Percentiles rank a stretch among this genome's conserved stretches.
phyloP scores from a whole-genome alignment of 2,888 invertebrate genomes.

The Drosophila merina region DNA sequence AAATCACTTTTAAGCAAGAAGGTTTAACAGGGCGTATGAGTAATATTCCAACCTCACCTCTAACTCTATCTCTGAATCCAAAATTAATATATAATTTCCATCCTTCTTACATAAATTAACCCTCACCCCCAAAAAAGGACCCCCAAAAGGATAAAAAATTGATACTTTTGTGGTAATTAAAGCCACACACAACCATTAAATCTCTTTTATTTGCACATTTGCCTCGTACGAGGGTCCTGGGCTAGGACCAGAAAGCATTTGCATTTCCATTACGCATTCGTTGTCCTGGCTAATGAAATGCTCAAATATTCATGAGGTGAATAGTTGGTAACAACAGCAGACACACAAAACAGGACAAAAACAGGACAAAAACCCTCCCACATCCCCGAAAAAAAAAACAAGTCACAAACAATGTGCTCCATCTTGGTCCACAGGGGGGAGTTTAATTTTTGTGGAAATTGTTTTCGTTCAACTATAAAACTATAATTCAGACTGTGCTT shows the following conservation, averaged over 20 bases:
- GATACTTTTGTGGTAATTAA: neutral
- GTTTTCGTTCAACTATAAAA: constrained; percentile 43
- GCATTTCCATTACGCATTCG: constrained; percentile 3
- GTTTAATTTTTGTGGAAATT: constrained; percentile 43
- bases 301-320: constrained; percentile 29
- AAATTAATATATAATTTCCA: neutral
- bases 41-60: too few relatives aligned
- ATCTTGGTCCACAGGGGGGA: neutral
- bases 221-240: neutral
- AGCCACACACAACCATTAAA: constrained; percentile 2
- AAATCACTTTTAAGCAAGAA: too few relatives aligned
- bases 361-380: neutral
- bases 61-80: neutral
- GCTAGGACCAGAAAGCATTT: neutral
- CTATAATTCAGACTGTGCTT: constrained; percentile 24
- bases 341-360: neutral
- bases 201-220: constrained; percentile 4
- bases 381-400: neutral
- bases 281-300: constrained; percentile 16
- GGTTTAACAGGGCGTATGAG: too few relatives aligned
- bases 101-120: neutral
- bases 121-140: neutral
- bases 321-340: neutral
- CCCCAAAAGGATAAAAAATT: neutral
- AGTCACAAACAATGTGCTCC: constrained; percentile 1